These are phyloP conservation scores for Chaitophorus viminalis DNA, from an alignment of 2,888 invertebrate genomes.

Conservation along the genomic window DNA sequence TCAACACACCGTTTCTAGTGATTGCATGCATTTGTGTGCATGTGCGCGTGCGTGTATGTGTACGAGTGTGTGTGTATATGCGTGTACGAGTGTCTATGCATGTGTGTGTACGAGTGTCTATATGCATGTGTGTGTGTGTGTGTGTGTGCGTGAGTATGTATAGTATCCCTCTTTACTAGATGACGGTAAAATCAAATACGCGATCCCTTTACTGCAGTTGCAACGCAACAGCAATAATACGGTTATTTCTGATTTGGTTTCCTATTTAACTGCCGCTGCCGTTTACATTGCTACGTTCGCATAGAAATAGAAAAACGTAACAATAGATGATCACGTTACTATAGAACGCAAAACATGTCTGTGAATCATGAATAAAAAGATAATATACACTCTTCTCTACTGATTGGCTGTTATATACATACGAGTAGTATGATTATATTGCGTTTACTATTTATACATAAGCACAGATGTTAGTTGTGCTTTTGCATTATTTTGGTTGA, in stretches of 20 bases:
- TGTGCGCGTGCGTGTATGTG: no score
- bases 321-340: background rate
- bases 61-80: no score
- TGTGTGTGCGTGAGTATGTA: no score
- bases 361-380: background rate
- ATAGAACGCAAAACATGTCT: background rate
- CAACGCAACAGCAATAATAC: background rate
- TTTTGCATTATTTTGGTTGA: no score
- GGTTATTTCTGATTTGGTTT: conserved; percentile 31
- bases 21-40: background rate
- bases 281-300: background rate
- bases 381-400: no score
- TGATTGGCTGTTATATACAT: no score
- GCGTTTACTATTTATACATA: no score
- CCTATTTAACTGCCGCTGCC: background rate
- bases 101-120: no score
- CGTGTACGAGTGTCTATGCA: no score
- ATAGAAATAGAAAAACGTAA: background rate
- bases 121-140: no score
- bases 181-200: conserved; percentile 1
- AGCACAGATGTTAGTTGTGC: no score
- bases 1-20: background rate
- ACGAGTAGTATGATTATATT: no score
- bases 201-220: background rate
- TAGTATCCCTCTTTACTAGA: background rate